Conservation (phyloP, 2,797 vertebrate species). For the Typhlichthys eigenmanni region DNA sequence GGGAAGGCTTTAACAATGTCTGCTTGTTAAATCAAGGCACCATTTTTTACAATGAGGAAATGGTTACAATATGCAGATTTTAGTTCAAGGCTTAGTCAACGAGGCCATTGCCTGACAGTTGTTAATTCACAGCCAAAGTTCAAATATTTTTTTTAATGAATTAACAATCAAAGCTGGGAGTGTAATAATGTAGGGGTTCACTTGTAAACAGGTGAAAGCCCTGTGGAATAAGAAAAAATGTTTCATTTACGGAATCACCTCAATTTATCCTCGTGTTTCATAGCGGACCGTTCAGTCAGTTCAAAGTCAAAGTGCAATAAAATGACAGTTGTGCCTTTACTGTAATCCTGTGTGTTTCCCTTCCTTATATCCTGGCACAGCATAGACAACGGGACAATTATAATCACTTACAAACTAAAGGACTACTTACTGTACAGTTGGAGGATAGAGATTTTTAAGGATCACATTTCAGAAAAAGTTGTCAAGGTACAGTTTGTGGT, state of each 20-base stretch:
- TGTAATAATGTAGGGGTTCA: not conserved
- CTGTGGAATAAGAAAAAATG: not conserved
- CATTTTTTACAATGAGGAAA: too few relatives aligned
- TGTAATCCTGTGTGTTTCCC: conserved; percentile 27
- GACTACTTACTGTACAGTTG: not conserved
- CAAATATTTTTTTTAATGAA: not conserved
- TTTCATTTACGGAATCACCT: not conserved
- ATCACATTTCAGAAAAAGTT: too few relatives aligned
- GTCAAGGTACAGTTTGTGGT: too few relatives aligned
- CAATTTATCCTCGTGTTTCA: conserved; percentile 8
- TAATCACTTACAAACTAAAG: conserved; percentile 1
- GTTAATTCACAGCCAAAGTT: not conserved
- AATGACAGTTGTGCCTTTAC: conserved; percentile 16
- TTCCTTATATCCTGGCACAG: conserved; percentile 15
- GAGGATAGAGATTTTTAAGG: conserved; percentile 28
- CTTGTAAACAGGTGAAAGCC: not conserved
- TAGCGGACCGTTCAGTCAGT: conserved; percentile 18
- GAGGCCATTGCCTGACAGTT: not conserved
- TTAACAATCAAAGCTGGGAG: not conserved
- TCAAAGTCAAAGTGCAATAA: conserved; percentile 79
- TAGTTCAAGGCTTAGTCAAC: not conserved
- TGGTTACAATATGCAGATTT: too few relatives aligned
- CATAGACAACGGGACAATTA: conserved; percentile 1
- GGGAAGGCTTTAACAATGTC: too few relatives aligned
- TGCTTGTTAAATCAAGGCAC: too few relatives aligned